Evolutionary conservation across 2,797 vertebrate genomes (phyloP).

Genomic region (Enteromius treurensis): DNA sequence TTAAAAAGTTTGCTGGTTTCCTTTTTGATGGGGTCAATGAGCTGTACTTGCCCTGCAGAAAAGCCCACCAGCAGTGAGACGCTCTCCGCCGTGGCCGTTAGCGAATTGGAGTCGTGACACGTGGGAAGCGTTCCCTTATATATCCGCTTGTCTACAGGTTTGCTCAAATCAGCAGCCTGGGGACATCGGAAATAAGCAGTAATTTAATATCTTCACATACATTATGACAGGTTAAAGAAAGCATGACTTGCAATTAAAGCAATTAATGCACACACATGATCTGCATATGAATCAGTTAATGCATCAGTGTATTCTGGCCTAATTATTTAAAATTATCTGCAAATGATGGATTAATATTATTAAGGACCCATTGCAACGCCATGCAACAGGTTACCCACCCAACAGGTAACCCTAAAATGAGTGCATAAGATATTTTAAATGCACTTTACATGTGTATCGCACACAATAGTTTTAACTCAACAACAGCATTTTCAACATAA

Average conservation of each 20-base stretch:
- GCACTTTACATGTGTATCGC: not conserved
- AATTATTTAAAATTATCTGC: not conserved
- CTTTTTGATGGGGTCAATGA: constrained; percentile 99
- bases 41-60: constrained; percentile 97
- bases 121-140: constrained; percentile 99
- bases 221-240: constrained; percentile 43
- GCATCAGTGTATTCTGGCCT: not conserved
- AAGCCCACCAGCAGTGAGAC: constrained; percentile 97
- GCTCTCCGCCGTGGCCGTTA: constrained; percentile 95
- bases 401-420: not conserved
- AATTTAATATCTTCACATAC: not conserved
- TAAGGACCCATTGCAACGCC: not conserved
- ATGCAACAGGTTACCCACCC: not conserved
- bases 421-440: not conserved
- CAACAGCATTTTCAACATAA: not conserved
- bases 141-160: constrained; percentile 99
- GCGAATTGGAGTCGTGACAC: constrained; percentile 98
- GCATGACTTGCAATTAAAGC: constrained; percentile 5
- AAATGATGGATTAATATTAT: not conserved
- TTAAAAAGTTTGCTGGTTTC: constrained; percentile 99
- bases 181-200: not conserved
- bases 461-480: not conserved
- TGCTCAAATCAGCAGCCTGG: constrained; percentile 96
- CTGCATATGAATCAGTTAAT: not conserved
- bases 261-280: not conserved